Percentiles rank a stretch among this genome's conserved stretches.
Evolutionary conservation across 2,888 invertebrate species (phyloP).

Genomic region (Kryphioiulus occultus): DNA sequence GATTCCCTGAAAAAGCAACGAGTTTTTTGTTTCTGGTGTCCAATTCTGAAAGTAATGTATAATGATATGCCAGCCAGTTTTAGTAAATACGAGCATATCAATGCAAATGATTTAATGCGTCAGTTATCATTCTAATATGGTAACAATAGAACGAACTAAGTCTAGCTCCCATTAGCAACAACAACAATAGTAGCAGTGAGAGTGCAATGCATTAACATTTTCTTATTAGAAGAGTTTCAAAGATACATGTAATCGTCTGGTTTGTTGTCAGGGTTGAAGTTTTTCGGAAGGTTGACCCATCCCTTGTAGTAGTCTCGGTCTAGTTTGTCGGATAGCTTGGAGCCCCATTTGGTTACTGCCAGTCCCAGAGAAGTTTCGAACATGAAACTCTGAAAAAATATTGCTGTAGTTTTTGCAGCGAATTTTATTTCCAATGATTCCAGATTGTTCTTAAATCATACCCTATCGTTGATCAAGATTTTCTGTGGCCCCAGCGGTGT

Average conservation of each 20-base stretch:
- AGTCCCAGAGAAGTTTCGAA: conserved; percentile 94
- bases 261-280: conserved; percentile 59
- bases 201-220: background rate
- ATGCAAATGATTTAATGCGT: background rate
- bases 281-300: conserved; percentile 85
- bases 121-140: too few species aligned
- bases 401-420: background rate
- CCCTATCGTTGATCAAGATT: conserved; percentile 63
- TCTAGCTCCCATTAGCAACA: background rate
- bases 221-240: background rate
- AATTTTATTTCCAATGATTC: background rate
- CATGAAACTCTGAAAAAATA: conserved; percentile 85
- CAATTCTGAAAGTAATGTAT: too few species aligned
- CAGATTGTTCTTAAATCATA: background rate
- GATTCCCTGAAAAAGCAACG: too few species aligned
- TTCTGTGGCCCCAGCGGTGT: conserved; percentile 77
- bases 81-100: background rate
- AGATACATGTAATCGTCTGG: conserved; percentile 45
- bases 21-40: too few species aligned
- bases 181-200: background rate
- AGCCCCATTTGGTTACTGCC: conserved; percentile 91
- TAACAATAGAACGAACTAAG: background rate
- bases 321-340: conserved; percentile 79
- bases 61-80: too few species aligned
- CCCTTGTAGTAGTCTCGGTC: conserved; percentile 89